A percentile compares a stretch with the other conserved stretches of the same genome.
These are phyloP conservation scores for Nesometra sesokonis DNA, from an alignment of 35 echinoderm and acorn worm species.

Conservation along the genomic window DNA sequence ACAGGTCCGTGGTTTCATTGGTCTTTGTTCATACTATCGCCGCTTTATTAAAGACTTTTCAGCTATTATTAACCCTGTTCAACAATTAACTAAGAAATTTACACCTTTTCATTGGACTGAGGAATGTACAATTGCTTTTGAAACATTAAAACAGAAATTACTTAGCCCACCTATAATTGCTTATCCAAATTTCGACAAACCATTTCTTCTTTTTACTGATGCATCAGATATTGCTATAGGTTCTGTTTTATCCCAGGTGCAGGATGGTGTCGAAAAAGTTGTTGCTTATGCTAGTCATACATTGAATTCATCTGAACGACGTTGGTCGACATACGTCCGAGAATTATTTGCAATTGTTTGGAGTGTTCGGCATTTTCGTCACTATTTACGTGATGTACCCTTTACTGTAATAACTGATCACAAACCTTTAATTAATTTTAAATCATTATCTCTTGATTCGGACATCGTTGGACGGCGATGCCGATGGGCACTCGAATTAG, in stretches of 20 bases:
- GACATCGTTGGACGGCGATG: constrained; percentile 21
- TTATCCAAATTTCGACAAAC: background rate
- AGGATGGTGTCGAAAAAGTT: constrained; percentile 34
- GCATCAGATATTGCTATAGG: constrained; percentile 27
- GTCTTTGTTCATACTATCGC: no score
- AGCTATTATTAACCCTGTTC: constrained; percentile 23
- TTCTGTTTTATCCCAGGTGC: constrained; percentile 30
- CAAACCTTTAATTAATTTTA: constrained; percentile 23
- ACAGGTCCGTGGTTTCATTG: no score
- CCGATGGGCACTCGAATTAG: constrained; percentile 41
- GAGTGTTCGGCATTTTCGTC: constrained; percentile 36
- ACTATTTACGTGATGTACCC: no score
- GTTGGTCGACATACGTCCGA: constrained; percentile 28
- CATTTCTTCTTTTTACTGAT: constrained; percentile 49
- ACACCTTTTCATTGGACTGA: constrained; percentile 14
- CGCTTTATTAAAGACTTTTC: constrained; percentile 41
- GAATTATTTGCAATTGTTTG: constrained; percentile 40
- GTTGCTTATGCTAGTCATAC: constrained; percentile 33
- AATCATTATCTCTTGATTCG: background rate
- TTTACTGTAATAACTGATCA: constrained; percentile 59
- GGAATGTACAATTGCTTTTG: constrained; percentile 30
- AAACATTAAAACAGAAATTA: constrained; percentile 15
- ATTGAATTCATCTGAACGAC: constrained; percentile 27
- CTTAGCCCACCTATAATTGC: constrained; percentile 21
- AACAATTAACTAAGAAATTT: no score